Evolutionary conservation across 1,140 invertebrate genomes (phyloP).

Genomic region (Harlomillsia oculata): DNA sequence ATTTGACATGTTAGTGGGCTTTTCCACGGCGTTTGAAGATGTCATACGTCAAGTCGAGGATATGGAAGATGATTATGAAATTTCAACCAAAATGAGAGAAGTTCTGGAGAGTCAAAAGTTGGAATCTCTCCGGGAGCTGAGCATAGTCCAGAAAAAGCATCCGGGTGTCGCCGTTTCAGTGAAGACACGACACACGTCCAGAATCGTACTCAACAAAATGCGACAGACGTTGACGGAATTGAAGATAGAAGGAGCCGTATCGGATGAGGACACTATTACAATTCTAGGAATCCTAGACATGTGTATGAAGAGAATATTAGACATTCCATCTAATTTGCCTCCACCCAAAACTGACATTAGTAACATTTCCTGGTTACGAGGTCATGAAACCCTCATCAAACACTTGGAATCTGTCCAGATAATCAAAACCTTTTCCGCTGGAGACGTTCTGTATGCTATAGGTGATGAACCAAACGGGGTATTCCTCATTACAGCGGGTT

Average conservation of each 20-base stretch:
- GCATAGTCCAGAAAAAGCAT: constrained; percentile 40
- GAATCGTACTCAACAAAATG: constrained; percentile 43
- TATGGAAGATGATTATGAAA: constrained; percentile 6
- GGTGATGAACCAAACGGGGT: constrained; percentile 39
- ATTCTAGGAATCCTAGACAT: not conserved
- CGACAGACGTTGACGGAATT: constrained; percentile 39
- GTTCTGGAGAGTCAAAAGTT: not conserved
- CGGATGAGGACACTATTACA: not conserved
- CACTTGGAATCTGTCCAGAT: constrained; percentile 10
- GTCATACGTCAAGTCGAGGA: constrained; percentile 38
- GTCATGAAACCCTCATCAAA: not conserved
- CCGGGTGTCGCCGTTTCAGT: constrained; percentile 44
- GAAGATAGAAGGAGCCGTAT: constrained; percentile 37
- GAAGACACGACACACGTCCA: constrained; percentile 43
- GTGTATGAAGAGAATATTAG: not conserved
- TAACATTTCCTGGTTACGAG: constrained; percentile 20
- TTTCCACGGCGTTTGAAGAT: constrained; percentile 49
- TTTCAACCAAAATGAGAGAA: constrained; percentile 17
- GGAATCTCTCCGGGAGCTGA: not conserved
- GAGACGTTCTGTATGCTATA: constrained; percentile 35
- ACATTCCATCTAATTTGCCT: constrained; percentile 8
- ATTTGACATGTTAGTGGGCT: constrained; percentile 42
- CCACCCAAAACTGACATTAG: constrained; percentile 7
- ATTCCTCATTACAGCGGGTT: constrained; percentile 41
- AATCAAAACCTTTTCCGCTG: constrained; percentile 1